A percentile compares a stretch with the other conserved stretches of the same genome.
These are phyloP conservation scores for Poeciliopsis gracilis DNA, from an alignment of 2,797 vertebrate species.

Conservation along the genomic window DNA sequence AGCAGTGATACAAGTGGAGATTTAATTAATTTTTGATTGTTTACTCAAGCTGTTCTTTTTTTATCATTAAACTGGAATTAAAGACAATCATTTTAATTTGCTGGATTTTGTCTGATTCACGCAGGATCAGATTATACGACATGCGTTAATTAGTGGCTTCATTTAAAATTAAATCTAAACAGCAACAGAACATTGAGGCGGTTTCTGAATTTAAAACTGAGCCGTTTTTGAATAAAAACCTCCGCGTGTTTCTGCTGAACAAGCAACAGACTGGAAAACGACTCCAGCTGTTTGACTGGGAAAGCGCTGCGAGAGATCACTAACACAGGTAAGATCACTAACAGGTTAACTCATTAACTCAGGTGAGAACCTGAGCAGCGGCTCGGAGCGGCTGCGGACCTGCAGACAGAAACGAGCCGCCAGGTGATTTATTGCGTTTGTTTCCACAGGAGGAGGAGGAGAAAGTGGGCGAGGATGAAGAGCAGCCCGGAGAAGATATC, in stretches of 20 bases:
- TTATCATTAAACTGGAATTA: neutral
- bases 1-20: neutral
- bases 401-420: neutral
- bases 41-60: too few species aligned
- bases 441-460: conserved; percentile 8
- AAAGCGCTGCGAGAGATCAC: neutral
- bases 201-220: neutral
- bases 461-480: conserved; percentile 40
- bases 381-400: neutral
- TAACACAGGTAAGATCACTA: neutral
- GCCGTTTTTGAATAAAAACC: neutral
- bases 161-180: neutral
- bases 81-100: neutral
- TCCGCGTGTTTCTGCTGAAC: neutral
- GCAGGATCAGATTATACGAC: neutral
- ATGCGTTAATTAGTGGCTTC: neutral
- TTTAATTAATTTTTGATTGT: neutral
- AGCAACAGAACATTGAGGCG: neutral
- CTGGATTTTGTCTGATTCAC: neutral
- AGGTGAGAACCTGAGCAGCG: neutral
- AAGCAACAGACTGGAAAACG: neutral
- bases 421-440: neutral
- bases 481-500: conserved; percentile 42
- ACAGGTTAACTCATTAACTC: neutral
- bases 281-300: neutral